Evolutionary conservation across 1,140 invertebrate species (phyloP), one percentile per base, ranked within the genome.

Genomic region (Leptinotarsa defecta): DNA sequence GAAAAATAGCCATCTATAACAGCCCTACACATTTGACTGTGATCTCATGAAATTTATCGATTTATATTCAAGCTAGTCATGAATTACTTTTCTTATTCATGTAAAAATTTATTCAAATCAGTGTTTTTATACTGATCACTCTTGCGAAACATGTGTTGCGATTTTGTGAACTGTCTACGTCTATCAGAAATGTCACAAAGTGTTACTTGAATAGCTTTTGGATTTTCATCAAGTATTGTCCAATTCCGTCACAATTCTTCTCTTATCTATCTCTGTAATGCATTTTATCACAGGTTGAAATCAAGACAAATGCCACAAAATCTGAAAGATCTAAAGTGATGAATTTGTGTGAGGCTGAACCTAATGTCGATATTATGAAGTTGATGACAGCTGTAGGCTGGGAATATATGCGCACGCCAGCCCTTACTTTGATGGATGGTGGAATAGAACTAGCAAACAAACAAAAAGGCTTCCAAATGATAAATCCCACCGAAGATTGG

Each of bases 401-500:
- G 87, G 92, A 95, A 83, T 97, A 91, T 85, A 86, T 96, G n/a
- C 87, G 93, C 13, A 94, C 92, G 0, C 88, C 88, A 27, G 88
- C 92, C 1, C 84, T 92, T 15, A 87, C 88, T 4, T 76, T 93
- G 1, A 87, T 90, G 77, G 93, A 95, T 82, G 92, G 91, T 57
- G 92, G 91, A 2, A 87, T 90, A 73, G 85, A 90, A 11, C 87
- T 90, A 57, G 89, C 92, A 71, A 88, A 90, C 81, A 87, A 91
- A 81, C 92, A 94, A 82, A 90, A 91, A 79, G 94, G 94, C 8
- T 95, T 95, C 85, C 91, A 94, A 81, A 89, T 92, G 81, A 87
- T 97, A n/a, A 94, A 96, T 86, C 95, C 95, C 13, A 93, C 91
- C 0, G 93, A 96, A 79, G 90, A 93, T 69, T 94, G 92, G 91